Conservation (phyloP, 2,113 vertebrate genomes). For the Isurus oxyrinchus region DNA sequence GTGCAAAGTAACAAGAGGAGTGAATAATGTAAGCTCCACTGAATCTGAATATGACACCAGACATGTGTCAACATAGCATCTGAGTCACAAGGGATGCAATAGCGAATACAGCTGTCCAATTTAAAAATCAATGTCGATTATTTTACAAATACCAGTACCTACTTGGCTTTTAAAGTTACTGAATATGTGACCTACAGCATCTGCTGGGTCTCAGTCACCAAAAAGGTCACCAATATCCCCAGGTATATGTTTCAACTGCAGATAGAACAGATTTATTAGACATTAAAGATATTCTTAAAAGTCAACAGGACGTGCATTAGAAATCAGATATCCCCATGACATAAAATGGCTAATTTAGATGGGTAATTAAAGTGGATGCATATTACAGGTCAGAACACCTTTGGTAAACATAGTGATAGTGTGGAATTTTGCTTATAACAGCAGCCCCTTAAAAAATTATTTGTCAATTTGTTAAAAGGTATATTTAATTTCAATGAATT, state of each 20-base stretch:
- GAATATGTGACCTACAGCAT: constrained; percentile 26
- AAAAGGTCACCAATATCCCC: constrained; percentile 24
- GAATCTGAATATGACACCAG: constrained; percentile 18
- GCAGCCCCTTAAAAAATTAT: background rate
- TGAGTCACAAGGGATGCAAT: background rate
- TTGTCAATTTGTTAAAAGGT: constrained; percentile 1
- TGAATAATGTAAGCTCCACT: background rate
- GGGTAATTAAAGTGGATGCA: constrained; percentile 4
- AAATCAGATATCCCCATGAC: background rate
- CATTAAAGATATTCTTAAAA: constrained; percentile 22
- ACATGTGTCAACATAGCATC: constrained; percentile 24
- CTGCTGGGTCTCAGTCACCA: constrained; percentile 22
- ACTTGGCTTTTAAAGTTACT: constrained; percentile 20
- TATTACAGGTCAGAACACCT: background rate
- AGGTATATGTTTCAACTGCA: constrained; percentile 7
- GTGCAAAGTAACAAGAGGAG: background rate
- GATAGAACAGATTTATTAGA: constrained; percentile 32
- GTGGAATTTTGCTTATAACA: background rate
- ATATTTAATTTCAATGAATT: constrained; percentile 6
- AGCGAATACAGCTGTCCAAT: constrained; percentile 32
- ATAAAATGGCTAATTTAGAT: background rate
- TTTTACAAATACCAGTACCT: constrained; percentile 26
- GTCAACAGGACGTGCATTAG: constrained; percentile 30
- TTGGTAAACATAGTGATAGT: background rate
- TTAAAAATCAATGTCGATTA: constrained; percentile 36